Evolutionary conservation across 1,140 invertebrate species (phyloP).

Genomic region (Magallana angulata): DNA sequence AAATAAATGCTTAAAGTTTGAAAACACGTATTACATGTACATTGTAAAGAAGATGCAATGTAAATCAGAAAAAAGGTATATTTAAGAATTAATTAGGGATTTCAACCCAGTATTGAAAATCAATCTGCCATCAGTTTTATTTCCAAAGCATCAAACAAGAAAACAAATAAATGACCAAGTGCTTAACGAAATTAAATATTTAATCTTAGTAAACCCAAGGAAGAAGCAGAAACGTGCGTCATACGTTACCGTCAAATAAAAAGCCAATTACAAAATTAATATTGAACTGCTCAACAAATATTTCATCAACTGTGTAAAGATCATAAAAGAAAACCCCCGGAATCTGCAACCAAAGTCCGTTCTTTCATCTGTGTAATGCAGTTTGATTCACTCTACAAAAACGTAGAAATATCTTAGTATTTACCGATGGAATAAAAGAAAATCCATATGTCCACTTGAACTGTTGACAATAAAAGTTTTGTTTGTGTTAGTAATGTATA

Average conservation of each 20-base stretch:
- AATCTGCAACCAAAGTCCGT: not conserved
- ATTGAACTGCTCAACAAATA: slow-evolving; percentile 20
- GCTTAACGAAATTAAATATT: slow-evolving; percentile 13
- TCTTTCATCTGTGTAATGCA: not conserved
- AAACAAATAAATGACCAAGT: not conserved
- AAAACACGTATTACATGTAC: too few species aligned
- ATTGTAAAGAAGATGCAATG: too few species aligned
- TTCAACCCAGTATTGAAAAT: too few species aligned
- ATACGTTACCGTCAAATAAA: slow-evolving; percentile 2
- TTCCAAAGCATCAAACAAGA: not conserved
- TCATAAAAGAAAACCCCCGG: slow-evolving; percentile 1
- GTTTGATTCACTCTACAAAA: not conserved
- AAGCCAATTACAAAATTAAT: slow-evolving; percentile 37
- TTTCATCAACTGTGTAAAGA: slow-evolving; percentile 25
- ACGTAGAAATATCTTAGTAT: too few species aligned
- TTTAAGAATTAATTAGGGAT: too few species aligned
- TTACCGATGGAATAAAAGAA: too few species aligned
- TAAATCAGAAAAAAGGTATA: too few species aligned
- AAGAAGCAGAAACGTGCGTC: not conserved
- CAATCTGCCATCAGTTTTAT: too few species aligned
- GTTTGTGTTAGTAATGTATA: too few species aligned
- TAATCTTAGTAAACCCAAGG: not conserved
- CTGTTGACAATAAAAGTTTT: too few species aligned
- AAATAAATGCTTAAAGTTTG: too few species aligned
- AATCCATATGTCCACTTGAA: too few species aligned